Percentiles rank a stretch among this genome's conserved stretches.
phyloP scores from a whole-genome alignment of 2,113 vertebrate genomes.

The Atractosteus spatula region DNA sequence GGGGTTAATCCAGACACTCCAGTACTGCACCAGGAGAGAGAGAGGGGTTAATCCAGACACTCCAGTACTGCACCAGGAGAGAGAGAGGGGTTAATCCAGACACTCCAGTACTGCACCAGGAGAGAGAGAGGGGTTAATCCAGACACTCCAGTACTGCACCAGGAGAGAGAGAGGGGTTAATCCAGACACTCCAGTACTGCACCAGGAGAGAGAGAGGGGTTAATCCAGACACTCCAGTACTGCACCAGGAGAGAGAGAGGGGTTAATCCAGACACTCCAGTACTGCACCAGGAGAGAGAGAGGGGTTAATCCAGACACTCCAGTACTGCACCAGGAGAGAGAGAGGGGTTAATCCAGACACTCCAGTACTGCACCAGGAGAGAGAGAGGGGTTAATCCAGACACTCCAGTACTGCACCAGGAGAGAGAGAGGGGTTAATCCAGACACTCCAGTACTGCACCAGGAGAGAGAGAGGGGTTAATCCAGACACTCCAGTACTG shows the following conservation, averaged over 20 bases:
- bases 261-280: not conserved
- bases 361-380: too few relatives aligned
- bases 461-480: not conserved
- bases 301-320: not conserved
- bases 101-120: not conserved
- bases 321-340: too few relatives aligned
- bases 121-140: not conserved
- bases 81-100: not conserved
- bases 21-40: conserved; percentile 53
- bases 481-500: too few relatives aligned
- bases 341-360: not conserved
- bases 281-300: not conserved
- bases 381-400: too few relatives aligned
- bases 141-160: too few relatives aligned
- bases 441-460: too few relatives aligned
- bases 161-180: too few relatives aligned
- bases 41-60: not conserved
- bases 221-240: too few relatives aligned
- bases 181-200: not conserved
- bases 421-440: too few relatives aligned
- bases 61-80: not conserved
- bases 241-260: too few relatives aligned
- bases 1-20: not conserved
- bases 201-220: not conserved
- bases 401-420: not conserved